A percentile compares a stretch with the other conserved stretches of the same genome.
phyloP scores from a whole-genome alignment of 2,113 vertebrate genomes.

The Alouatta palliata region DNA sequence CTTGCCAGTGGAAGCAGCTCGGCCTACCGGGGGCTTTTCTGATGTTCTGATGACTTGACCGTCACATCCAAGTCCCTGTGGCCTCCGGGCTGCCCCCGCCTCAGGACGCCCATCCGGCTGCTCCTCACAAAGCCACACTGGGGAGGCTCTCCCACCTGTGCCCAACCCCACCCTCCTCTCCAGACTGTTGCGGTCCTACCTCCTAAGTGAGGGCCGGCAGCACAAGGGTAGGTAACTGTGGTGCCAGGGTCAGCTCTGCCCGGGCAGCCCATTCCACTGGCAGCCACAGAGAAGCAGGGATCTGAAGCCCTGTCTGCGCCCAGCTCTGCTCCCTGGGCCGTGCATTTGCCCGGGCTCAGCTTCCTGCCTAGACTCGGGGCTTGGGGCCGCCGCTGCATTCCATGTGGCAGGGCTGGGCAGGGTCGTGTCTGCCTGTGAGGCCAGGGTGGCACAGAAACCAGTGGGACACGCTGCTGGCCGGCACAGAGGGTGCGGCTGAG shows the following conservation, averaged over 20 bases:
- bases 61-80: neutral
- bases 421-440: neutral
- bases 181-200: neutral
- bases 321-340: neutral
- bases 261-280: neutral
- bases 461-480: neutral
- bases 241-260: neutral
- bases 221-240: too few species aligned
- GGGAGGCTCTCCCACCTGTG: neutral
- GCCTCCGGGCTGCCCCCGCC: neutral
- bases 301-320: neutral
- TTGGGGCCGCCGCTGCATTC: neutral
- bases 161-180: neutral
- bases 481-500: neutral
- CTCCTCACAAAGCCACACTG: too few species aligned
- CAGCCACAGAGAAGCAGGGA: neutral
- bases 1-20: neutral
- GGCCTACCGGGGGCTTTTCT: too few species aligned
- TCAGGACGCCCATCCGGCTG: too few species aligned
- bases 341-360: too few species aligned
- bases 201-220: neutral
- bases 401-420: neutral
- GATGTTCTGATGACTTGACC: rapidly evolving
- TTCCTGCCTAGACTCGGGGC: neutral
- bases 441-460: neutral